These are phyloP conservation scores for Herpetotheres cachinnans DNA, from an alignment of 2,113 vertebrate genomes.

Conservation along the genomic window DNA sequence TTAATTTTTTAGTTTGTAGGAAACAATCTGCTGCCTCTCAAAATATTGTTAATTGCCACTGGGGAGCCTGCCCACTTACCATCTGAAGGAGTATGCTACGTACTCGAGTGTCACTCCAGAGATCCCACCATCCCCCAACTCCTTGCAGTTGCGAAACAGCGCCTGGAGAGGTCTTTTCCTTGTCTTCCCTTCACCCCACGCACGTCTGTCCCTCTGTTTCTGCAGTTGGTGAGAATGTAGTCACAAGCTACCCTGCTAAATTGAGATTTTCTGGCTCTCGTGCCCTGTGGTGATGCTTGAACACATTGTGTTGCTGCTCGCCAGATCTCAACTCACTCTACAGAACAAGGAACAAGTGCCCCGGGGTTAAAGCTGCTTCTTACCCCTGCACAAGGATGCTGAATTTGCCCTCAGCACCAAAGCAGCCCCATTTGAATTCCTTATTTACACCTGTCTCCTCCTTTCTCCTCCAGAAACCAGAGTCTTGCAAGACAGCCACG, in stretches of 20 bases:
- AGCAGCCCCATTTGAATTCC: not conserved
- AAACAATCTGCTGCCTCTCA: constrained; percentile 57
- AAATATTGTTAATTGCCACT: not conserved
- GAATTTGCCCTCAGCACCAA: not conserved
- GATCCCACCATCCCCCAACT: not conserved
- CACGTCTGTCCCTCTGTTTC: not conserved
- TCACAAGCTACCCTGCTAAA: not conserved
- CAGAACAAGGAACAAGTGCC: not conserved
- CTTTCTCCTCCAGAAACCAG: constrained; percentile 33
- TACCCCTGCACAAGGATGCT: accelerated
- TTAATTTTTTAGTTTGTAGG: not conserved
- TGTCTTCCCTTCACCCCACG: not conserved
- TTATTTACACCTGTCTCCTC: not conserved
- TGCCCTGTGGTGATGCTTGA: not conserved
- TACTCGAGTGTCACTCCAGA: not conserved
- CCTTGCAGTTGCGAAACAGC: not conserved
- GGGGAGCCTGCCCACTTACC: constrained; percentile 8
- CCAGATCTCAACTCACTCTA: not conserved
- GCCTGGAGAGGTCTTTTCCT: not conserved
- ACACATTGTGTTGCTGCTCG: not conserved
- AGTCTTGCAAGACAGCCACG: not conserved
- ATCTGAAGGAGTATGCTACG: not conserved
- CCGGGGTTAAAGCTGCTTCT: not conserved
- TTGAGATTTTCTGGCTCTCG: not conserved
- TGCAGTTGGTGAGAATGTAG: not conserved